Percentiles rank a stretch among this genome's conserved stretches.
phyloP scores from a whole-genome alignment of 2,797 vertebrate genomes.

The Cichlasoma orientale region DNA sequence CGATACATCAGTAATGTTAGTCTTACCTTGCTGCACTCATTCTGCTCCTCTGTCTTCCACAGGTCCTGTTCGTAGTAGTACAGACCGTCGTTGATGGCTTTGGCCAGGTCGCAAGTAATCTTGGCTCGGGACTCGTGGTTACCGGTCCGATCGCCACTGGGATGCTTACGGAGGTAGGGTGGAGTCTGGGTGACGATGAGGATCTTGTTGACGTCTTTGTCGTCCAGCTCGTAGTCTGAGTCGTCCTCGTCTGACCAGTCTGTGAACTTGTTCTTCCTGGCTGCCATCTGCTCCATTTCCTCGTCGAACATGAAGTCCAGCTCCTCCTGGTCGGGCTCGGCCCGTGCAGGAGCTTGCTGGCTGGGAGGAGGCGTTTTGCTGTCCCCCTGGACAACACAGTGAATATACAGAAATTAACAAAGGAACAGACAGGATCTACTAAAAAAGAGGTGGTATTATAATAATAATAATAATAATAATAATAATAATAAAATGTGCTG shows the following conservation, averaged over 20 bases:
- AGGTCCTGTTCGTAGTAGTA: constrained; percentile 94
- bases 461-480: no score
- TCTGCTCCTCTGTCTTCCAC: constrained; percentile 84
- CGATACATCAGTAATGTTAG: not conserved
- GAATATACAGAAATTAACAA: not conserved
- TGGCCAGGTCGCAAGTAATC: constrained; percentile 88
- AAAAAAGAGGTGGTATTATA: not conserved
- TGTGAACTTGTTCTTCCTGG: constrained; percentile 86
- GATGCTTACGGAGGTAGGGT: constrained; percentile 87
- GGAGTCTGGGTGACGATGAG: constrained; percentile 94
- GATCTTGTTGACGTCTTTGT: constrained; percentile 93
- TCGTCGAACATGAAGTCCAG: constrained; percentile 95
- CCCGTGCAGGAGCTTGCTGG: constrained; percentile 32
- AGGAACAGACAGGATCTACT: not conserved
- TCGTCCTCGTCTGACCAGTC: constrained; percentile 89
- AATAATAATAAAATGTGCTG: not conserved
- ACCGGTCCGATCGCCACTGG: constrained; percentile 82
- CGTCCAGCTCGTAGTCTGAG: constrained; percentile 92
- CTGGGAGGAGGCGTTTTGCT: constrained; percentile 18
- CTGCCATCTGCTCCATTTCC: constrained; percentile 88
- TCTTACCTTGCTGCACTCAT: constrained; percentile 84
- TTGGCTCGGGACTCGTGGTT: constrained; percentile 84
- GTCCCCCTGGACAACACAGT: constrained; percentile 54
- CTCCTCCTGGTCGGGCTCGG: constrained; percentile 87
- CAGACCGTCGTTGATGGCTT: constrained; percentile 92